Base-by-base conservation (phyloP, 2,797 vertebrate species). In the Calcarius lapponicus region DNA sequence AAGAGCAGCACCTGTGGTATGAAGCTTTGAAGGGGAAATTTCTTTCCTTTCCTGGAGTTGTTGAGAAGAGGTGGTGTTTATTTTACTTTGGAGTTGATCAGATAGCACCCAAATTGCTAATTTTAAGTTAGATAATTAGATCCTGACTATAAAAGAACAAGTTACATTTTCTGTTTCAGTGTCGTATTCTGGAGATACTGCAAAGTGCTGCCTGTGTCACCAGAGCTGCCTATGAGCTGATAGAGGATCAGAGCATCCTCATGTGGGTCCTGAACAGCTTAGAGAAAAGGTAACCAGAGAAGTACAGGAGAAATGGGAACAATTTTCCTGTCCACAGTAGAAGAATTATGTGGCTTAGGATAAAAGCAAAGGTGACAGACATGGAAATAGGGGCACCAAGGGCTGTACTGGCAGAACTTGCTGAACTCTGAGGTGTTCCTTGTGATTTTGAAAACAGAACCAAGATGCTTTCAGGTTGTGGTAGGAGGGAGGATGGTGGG, bases 181-280 rank as follows among this genome's bases (percentile, higher is more conserved):
- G 90, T 42, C 98, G 97, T 97, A 98, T 99, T 92, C 85, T 99
- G 81, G 98, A 98, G 56, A 98, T 99, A 73, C 29, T 99, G 7
- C 97, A 97, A 53, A 98, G 96, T 53, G 98, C 98, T 7, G 98
- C 98, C 26, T 84, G 4, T 61, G 97, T 98, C 26, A 98, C 97
- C 92, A 98, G 97, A 97, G 98, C 98, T 69, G 98, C 98, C 32
- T 98, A 98, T 80, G 98, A 98, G 92, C 97, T 99, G 80, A 98
- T 98, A 16, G 98, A 98, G 69, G 98, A 97, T 91, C 98, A 98
- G 54, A 98, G 99, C n/a, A 97, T 99, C 29, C 95, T 99, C 20
- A 98, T 98, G 0, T 99, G 99, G 99, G 92, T 99, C 38, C 89
- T 98, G 53, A 98, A 98, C 86, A 58, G 97, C 61, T 84, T 98